Percentiles rank a stretch among this genome's conserved stretches.
Evolutionary conservation across 2,797 vertebrate genomes (phyloP).

Genomic region (Arnoldichthys spilopterus): DNA sequence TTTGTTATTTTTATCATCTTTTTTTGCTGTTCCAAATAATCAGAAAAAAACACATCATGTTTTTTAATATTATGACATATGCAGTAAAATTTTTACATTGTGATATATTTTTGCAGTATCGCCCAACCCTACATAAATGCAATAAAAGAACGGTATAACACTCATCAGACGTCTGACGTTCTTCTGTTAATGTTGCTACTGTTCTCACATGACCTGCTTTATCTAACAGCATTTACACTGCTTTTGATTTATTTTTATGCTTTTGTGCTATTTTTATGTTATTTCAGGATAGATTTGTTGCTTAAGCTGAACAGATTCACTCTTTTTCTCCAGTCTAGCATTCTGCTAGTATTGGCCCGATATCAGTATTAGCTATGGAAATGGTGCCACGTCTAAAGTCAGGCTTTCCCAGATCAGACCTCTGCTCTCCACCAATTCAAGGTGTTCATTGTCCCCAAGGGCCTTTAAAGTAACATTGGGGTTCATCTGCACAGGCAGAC

Average conservation of each 20-base stretch:
- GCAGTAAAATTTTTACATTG: too few species aligned
- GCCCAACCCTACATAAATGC: too few species aligned
- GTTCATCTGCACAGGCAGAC: slow-evolving; percentile 45
- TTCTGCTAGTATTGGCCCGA: background rate
- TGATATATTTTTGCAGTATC: too few species aligned
- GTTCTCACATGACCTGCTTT: background rate
- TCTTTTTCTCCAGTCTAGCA: background rate
- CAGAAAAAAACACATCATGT: too few species aligned
- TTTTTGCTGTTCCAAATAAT: too few species aligned
- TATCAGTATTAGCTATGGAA: background rate
- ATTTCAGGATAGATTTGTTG: background rate
- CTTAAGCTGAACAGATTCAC: background rate
- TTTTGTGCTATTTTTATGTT: background rate
- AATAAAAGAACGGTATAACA: too few species aligned
- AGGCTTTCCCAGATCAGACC: slow-evolving; percentile 39
- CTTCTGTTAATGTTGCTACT: too few species aligned
- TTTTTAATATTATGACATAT: too few species aligned
- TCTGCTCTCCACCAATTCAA: slow-evolving; percentile 41
- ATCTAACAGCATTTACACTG: background rate
- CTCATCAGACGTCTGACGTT: too few species aligned
- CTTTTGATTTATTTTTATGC: background rate
- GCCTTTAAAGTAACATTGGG: slow-evolving; percentile 39
- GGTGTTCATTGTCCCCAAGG: slow-evolving; percentile 34
- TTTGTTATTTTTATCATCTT: too few species aligned
- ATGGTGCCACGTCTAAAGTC: background rate